These are phyloP conservation scores for Mellivora capensis DNA, from an alignment of 2,113 vertebrate genomes.

Conservation along the genomic window DNA sequence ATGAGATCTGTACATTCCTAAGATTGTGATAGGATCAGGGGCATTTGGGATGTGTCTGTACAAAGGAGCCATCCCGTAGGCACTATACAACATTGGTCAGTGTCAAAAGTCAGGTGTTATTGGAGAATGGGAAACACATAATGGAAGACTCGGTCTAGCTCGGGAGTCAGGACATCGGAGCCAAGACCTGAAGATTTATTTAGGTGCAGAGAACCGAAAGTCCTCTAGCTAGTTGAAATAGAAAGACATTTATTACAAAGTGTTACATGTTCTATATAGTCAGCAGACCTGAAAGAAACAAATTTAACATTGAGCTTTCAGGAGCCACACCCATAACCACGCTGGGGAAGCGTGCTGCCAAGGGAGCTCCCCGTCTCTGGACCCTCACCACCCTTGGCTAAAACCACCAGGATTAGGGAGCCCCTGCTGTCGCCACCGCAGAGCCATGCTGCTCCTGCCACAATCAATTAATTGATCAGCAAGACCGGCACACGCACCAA, in stretches of 20 bases:
- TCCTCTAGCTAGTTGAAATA: not conserved
- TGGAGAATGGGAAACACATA: not conserved
- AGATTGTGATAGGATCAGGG: not conserved
- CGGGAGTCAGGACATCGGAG: not conserved
- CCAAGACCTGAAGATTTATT: not conserved
- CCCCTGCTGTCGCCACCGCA: not conserved
- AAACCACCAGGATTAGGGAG: not conserved
- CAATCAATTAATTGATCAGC: not conserved
- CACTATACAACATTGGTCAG: not conserved
- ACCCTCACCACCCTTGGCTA: not conserved
- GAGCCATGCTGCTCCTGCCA: not conserved
- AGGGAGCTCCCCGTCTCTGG: not conserved
- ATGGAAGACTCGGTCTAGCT: not conserved
- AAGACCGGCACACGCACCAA: fast-evolving
- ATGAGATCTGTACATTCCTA: not conserved
- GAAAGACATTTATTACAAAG: not conserved
- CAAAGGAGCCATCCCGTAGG: not conserved
- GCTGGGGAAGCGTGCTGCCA: not conserved
- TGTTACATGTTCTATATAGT: not conserved
- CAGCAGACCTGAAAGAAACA: not conserved
- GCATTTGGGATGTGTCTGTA: not conserved
- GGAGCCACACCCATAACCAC: not conserved
- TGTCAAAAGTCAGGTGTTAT: too few relatives aligned
- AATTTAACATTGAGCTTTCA: not conserved
- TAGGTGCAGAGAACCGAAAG: not conserved